These are phyloP conservation scores for Proales similis DNA, from an alignment of 1,140 invertebrate species.

Conservation along the genomic window DNA sequence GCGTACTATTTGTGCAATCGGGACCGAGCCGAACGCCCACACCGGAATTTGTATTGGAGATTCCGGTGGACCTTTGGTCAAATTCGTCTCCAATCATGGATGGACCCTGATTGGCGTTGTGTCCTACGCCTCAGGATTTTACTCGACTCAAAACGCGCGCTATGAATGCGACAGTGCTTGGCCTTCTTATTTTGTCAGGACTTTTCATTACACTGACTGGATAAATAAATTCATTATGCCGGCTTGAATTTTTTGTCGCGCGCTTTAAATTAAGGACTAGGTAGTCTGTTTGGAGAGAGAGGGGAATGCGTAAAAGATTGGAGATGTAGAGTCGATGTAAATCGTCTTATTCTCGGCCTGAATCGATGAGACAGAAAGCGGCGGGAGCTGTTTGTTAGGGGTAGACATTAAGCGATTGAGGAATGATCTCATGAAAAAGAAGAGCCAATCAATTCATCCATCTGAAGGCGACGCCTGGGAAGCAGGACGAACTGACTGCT, in stretches of 20 bases:
- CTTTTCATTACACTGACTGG: slow-evolving; percentile 19
- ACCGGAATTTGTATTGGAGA: slow-evolving; percentile 31
- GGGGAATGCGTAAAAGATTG: too few relatives aligned
- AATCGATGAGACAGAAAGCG: too few relatives aligned
- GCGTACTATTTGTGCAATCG: not conserved
- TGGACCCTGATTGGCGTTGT: slow-evolving; percentile 20
- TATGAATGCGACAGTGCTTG: slow-evolving; percentile 5
- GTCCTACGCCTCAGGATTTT: slow-evolving; percentile 4
- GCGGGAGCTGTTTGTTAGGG: too few relatives aligned
- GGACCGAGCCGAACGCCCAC: not conserved
- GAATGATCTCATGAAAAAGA: too few relatives aligned
- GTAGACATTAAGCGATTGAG: too few relatives aligned
- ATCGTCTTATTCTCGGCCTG: too few relatives aligned
- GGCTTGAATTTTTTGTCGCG: not conserved
- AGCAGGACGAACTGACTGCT: too few relatives aligned
- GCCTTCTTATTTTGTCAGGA: slow-evolving; percentile 15
- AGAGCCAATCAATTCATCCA: too few relatives aligned
- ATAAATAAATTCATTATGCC: not conserved
- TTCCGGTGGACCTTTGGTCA: slow-evolving; percentile 19
- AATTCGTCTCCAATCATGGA: not conserved
- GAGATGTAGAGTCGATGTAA: too few relatives aligned
- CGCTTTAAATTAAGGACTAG: slow-evolving; percentile 25
- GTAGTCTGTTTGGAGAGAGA: too few relatives aligned
- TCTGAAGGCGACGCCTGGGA: too few relatives aligned
- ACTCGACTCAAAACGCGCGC: not conserved